Evolutionary conservation across 2,797 vertebrate genomes (phyloP).

Genomic region (Etheostoma nigrum): DNA sequence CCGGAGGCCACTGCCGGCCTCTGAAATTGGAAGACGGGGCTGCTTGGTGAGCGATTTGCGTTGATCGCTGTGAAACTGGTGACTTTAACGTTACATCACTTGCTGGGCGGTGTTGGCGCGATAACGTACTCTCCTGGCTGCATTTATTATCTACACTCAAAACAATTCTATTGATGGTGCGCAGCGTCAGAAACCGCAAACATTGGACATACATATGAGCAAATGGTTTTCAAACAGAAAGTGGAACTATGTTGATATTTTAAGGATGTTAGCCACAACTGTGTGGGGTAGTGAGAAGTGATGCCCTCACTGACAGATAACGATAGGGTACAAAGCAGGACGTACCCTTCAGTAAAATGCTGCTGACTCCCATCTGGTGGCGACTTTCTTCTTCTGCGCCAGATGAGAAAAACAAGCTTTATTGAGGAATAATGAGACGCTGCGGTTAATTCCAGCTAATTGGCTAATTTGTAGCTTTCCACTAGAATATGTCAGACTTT

Average conservation of each 20-base stretch:
- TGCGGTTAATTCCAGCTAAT: background rate
- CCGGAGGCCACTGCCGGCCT: conserved; percentile 69
- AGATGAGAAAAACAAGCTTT: background rate
- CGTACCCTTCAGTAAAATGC: conserved; percentile 27
- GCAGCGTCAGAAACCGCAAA: background rate
- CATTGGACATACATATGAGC: background rate
- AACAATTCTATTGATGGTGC: conserved; percentile 2
- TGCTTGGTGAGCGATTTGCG: conserved; percentile 44
- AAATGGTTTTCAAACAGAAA: conserved; percentile 9
- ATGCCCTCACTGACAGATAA: conserved; percentile 60
- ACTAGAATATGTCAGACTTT: background rate
- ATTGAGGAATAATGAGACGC: conserved; percentile 15
- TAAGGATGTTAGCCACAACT: conserved; percentile 33
- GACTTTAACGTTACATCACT: conserved; percentile 73
- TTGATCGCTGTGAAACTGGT: conserved; percentile 45
- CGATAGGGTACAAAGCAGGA: conserved; percentile 35
- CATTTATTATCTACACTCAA: conserved; percentile 49
- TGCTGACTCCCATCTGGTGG: conserved; percentile 23
- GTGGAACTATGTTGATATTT: conserved; percentile 7
- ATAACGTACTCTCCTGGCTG: conserved; percentile 42
- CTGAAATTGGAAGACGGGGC: conserved; percentile 60
- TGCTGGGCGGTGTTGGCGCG: conserved; percentile 71
- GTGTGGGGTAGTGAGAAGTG: conserved; percentile 50
- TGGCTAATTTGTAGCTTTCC: background rate
- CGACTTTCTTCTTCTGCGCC: background rate